Conservation (phyloP, 35 echinoderm and acorn worm species). For the Lytechinus variegatus region DNA sequence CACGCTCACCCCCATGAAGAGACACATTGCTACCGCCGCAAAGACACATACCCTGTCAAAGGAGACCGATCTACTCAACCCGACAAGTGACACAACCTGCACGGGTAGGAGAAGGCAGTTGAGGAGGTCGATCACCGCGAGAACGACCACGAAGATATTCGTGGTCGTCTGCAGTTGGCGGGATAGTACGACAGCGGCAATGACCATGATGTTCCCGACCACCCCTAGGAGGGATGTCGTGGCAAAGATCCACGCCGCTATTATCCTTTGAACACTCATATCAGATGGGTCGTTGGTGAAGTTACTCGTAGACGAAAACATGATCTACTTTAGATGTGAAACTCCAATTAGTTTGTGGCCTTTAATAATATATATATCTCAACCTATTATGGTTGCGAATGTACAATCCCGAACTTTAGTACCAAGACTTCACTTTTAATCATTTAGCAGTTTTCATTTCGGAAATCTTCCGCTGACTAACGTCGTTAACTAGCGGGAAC, state of each 20-base stretch:
- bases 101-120: conserved; percentile 37
- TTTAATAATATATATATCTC: background rate
- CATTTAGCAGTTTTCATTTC: background rate
- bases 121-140: conserved; percentile 2
- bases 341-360: background rate
- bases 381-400: background rate
- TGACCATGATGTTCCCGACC: conserved; percentile 15
- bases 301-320: background rate
- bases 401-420: background rate
- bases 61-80: background rate
- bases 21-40: background rate
- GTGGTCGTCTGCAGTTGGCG: background rate
- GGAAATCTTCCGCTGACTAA: background rate
- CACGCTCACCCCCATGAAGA: conserved; percentile 9
- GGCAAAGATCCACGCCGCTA: background rate
- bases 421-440: background rate
- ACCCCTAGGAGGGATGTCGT: conserved; percentile 14
- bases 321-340: background rate
- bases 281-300: background rate
- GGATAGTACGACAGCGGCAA: conserved; percentile 7
- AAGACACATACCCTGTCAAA: background rate
- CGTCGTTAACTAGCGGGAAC: background rate
- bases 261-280: background rate
- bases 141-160: conserved; percentile 35
- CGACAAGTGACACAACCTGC: conserved; percentile 9